Conservation (phyloP, 2,113 vertebrate genomes). For the Paedocypris sp. region DNA sequence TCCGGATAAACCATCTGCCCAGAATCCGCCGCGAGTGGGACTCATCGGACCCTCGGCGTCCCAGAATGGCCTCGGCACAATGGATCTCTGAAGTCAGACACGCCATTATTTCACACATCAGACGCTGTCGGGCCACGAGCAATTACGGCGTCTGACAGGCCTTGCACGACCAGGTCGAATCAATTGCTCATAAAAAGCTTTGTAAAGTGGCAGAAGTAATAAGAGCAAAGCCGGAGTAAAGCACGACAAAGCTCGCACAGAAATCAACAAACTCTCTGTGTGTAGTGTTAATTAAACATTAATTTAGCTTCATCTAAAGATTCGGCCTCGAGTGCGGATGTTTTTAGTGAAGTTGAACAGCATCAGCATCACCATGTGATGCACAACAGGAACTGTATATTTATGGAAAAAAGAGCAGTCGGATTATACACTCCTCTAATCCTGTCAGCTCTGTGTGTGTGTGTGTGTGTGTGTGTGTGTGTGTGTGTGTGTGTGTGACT, state of each 20-base stretch:
- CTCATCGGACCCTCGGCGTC: neutral
- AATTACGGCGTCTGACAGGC: neutral
- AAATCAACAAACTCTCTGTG: neutral
- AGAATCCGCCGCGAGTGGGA: neutral
- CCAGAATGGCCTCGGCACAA: neutral
- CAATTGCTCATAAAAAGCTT: neutral
- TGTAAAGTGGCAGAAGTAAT: neutral
- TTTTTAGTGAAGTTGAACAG: too few species aligned
- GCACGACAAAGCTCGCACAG: neutral
- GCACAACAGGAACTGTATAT: constrained; percentile 6
- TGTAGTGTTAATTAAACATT: neutral
- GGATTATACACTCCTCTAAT: constrained; percentile 16
- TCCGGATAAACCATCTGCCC: neutral
- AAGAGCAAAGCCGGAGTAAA: neutral
- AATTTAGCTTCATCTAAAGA: neutral
- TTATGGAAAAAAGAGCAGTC: constrained; percentile 9
- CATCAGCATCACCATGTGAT: neutral
- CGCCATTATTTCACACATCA: neutral
- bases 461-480: neutral
- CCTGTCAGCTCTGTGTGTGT: neutral
- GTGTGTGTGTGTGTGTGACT: neutral
- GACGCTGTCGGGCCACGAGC: neutral
- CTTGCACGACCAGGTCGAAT: neutral
- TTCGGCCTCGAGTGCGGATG: too few species aligned
- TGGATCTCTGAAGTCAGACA: neutral